Percentiles rank a stretch among this genome's conserved stretches.
These are phyloP conservation scores for Plusia festucae DNA, from an alignment of 2,888 invertebrate genomes.

Conservation along the genomic window DNA sequence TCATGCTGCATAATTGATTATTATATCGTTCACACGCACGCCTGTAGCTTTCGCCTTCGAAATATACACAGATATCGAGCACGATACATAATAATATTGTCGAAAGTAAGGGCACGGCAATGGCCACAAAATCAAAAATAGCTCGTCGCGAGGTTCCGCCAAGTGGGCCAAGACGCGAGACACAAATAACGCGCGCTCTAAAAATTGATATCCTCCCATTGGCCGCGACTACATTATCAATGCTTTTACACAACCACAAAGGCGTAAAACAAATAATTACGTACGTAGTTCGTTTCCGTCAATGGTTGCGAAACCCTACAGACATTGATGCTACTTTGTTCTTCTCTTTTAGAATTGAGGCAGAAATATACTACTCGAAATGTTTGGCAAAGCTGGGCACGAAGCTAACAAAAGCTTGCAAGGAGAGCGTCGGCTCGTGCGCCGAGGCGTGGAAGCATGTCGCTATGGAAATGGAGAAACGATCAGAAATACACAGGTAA, in stretches of 20 bases:
- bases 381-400: slow-evolving; percentile 95
- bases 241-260: slow-evolving; percentile 64
- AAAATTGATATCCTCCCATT: slow-evolving; percentile 65
- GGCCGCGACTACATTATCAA: slow-evolving; percentile 66
- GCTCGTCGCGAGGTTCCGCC: slow-evolving; percentile 74
- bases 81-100: slow-evolving; percentile 48
- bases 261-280: slow-evolving; percentile 63
- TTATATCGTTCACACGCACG: slow-evolving; percentile 61
- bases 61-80: slow-evolving; percentile 47
- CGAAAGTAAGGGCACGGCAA: slow-evolving; percentile 74
- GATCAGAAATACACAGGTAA: slow-evolving; percentile 96
- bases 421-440: slow-evolving; percentile 93
- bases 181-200: slow-evolving; percentile 72
- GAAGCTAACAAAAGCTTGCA: slow-evolving; percentile 95
- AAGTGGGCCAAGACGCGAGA: slow-evolving; percentile 77
- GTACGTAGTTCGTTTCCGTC: slow-evolving; percentile 58
- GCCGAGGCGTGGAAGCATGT: slow-evolving; percentile 97
- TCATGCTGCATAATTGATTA: slow-evolving; percentile 64
- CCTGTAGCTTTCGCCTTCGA: slow-evolving; percentile 58
- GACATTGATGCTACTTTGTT: slow-evolving; percentile 36
- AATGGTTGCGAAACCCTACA: slow-evolving; percentile 46
- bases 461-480: slow-evolving; percentile 97
- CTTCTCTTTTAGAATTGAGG: slow-evolving; percentile 93
- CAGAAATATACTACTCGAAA: slow-evolving; percentile 97
- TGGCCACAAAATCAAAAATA: slow-evolving; percentile 81